Conservation (phyloP, 64 coral and sea anemone genomes). For the Acropora tenuis region DNA sequence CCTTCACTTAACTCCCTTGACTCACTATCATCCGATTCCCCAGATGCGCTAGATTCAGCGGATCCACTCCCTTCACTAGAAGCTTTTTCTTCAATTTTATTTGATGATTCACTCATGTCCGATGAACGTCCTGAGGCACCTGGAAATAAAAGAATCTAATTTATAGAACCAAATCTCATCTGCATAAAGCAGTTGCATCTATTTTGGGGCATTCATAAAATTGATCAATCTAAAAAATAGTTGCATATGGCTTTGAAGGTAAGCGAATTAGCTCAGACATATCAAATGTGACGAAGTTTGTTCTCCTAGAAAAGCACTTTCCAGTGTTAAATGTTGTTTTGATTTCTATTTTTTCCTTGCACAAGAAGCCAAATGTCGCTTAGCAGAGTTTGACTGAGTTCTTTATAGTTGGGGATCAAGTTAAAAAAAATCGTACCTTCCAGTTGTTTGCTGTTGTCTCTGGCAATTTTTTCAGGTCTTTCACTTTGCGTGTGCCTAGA, state of each 20-base stretch:
- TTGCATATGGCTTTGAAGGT: too few relatives aligned
- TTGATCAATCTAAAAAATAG: too few relatives aligned
- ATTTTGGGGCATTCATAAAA: too few relatives aligned
- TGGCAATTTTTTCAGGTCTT: slow-evolving; percentile 41
- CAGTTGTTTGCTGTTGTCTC: neutral
- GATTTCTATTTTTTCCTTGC: too few relatives aligned
- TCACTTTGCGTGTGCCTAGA: slow-evolving; percentile 1
- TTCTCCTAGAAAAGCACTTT: neutral
- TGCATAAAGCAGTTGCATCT: too few relatives aligned
- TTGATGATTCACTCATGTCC: neutral
- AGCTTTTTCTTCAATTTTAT: neutral
- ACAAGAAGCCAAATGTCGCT: neutral
- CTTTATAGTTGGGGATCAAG: too few relatives aligned
- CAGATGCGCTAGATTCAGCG: neutral
- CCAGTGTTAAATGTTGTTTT: too few relatives aligned
- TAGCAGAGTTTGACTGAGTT: too few relatives aligned
- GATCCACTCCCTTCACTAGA: neutral
- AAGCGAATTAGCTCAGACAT: neutral
- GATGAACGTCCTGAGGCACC: neutral
- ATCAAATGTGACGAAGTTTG: neutral
- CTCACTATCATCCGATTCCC: neutral
- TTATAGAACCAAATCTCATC: neutral
- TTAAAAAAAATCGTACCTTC: slow-evolving; percentile 3
- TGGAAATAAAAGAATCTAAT: neutral
- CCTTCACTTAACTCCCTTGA: slow-evolving; percentile 21